Evolutionary conservation across 2,797 vertebrate genomes (phyloP).

Genomic region (Chloroceryle amazona): DNA sequence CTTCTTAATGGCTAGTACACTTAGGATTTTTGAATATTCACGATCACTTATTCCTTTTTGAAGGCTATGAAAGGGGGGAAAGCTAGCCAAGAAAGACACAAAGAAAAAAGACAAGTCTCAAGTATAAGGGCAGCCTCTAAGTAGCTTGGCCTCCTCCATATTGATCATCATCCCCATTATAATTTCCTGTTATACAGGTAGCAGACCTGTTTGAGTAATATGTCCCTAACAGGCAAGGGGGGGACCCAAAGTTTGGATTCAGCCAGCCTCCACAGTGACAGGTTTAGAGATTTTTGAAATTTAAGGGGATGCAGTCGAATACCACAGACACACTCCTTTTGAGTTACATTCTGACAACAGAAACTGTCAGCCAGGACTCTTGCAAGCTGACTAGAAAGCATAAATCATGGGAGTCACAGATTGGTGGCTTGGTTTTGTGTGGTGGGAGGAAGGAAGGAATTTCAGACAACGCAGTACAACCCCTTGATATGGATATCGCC

Average conservation of each 20-base stretch:
- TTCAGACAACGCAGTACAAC: neutral
- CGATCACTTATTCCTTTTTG: neutral
- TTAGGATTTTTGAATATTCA: neutral
- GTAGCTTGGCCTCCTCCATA: neutral
- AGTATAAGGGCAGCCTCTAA: neutral
- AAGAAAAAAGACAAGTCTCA: neutral
- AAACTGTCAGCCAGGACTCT: neutral
- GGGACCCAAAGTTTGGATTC: neutral
- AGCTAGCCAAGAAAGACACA: neutral
- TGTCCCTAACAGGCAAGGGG: neutral
- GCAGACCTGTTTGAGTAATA: neutral
- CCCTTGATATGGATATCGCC: neutral
- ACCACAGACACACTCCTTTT: neutral
- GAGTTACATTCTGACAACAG: neutral
- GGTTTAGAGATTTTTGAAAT: neutral
- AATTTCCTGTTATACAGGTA: neutral
- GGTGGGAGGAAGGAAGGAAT: neutral
- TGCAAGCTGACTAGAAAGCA: neutral
- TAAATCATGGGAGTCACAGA: neutral
- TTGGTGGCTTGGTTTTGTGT: neutral
- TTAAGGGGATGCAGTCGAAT: neutral
- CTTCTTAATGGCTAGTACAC: neutral
- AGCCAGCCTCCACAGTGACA: neutral
- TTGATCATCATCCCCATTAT: neutral
- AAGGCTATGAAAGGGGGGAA: neutral